Base-by-base conservation (phyloP, 1,140 invertebrate genomes). In the Riptortus pedestris region DNA sequence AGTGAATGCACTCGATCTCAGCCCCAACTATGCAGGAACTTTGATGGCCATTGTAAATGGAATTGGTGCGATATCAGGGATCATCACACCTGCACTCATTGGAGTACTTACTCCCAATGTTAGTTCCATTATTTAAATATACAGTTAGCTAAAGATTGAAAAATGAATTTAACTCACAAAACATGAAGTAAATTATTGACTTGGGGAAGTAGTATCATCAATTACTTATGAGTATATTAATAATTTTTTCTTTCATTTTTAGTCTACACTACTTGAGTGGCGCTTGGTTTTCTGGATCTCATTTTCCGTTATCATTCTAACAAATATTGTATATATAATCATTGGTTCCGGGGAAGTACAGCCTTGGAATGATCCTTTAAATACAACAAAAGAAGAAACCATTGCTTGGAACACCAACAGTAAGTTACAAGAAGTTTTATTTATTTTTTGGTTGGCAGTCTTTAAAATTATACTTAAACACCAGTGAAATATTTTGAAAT, bases 1-100 rank as follows among this genome's bases (percentile, higher is more conserved):
- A 73, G 83, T 87, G 1, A 92, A 91, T 70, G 84, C 88, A 16
- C 74, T 93, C 57, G 90, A 93, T 74, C 80, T 94, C 60, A 85
- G 85, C 38, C 86, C 88, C 2, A 90, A 89, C 74, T 88, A 85
- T 74, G 86, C 88, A 14, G 88, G 89, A 52, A 85, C 85, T 1
- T 74, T 90, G 22, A 91, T 91, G 79, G 90, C 88, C 1, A 79
- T 93, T 33, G 86, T 88, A 0, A 92, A 93, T 72, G 88, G 87
- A 0, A 83, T 90, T 63, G 90, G 88, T 2, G 87, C 88, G 0
- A 78, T 91, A 2, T 85, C 88, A 52, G 90, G 87, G 12, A 90
- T 92, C 59, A 74, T 91, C 1, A 84, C 83, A 20, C 90, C 91
- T 0, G 84, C 83, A 71, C 75, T 91, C 20, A 85, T 90, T 31